Percentiles rank a stretch among this genome's conserved stretches.
These are phyloP conservation scores for Gymnoscopelus microlampas DNA, from an alignment of 2,797 vertebrate genomes.

Conservation along the genomic window DNA sequence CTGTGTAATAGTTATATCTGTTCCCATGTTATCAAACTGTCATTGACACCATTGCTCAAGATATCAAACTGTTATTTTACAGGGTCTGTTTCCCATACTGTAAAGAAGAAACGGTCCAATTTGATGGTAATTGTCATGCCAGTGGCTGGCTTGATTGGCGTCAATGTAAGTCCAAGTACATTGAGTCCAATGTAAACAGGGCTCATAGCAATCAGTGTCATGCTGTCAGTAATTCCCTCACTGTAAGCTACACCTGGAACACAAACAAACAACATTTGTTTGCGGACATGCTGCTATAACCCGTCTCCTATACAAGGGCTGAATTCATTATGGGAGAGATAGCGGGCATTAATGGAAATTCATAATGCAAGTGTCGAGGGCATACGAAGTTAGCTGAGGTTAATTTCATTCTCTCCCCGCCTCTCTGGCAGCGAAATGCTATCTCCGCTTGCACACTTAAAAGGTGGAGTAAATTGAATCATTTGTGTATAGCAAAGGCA, in stretches of 20 bases:
- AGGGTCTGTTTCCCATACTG: slow-evolving; percentile 2
- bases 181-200: slow-evolving; percentile 16
- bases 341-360: slow-evolving; percentile 71
- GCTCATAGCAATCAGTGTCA: slow-evolving; percentile 18
- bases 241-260: slow-evolving; percentile 52
- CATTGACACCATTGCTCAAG: background rate
- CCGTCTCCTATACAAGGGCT: slow-evolving; percentile 32
- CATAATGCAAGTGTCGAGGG: slow-evolving; percentile 67
- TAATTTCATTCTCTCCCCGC: slow-evolving; percentile 72
- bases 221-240: slow-evolving; percentile 28
- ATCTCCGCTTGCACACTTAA: slow-evolving; percentile 74
- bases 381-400: slow-evolving; percentile 61
- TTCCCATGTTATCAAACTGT: background rate
- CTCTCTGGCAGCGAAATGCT: slow-evolving; percentile 57
- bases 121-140: slow-evolving; percentile 17
- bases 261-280: slow-evolving; percentile 58
- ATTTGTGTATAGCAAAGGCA: slow-evolving; percentile 68
- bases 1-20: background rate
- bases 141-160: slow-evolving; percentile 16
- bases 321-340: slow-evolving; percentile 65
- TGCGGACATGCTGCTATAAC: slow-evolving; percentile 33
- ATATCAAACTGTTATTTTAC: background rate
- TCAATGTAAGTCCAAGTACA: slow-evolving; percentile 2
- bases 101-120: slow-evolving; percentile 7
- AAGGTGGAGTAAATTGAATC: slow-evolving; percentile 74